Conservation (phyloP, 2,797 vertebrate species). For the Bradypodion ventrale region DNA sequence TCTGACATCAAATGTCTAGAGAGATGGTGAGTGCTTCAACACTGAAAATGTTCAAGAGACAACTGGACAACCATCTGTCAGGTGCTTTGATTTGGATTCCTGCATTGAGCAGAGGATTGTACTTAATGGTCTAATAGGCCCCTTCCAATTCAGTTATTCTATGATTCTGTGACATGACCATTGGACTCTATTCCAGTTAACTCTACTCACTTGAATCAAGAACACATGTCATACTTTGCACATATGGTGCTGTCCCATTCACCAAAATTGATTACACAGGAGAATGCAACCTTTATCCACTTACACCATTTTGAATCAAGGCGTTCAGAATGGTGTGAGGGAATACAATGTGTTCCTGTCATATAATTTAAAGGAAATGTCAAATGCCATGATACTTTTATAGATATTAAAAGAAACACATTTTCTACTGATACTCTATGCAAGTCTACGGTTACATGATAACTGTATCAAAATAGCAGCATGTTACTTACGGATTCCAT, state of each 20-base stretch:
- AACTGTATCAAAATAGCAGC: constrained; percentile 48
- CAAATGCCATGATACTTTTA: neutral
- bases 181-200: neutral
- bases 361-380: too few species aligned
- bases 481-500: constrained; percentile 83
- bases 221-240: too few species aligned
- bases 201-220: neutral
- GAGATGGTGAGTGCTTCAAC: too few species aligned
- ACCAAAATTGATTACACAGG: neutral
- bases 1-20: neutral
- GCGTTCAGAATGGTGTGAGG: too few species aligned
- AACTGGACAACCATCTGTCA: too few species aligned
- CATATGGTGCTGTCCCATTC: neutral
- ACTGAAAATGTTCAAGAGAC: too few species aligned
- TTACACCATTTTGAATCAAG: neutral
- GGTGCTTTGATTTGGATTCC: too few species aligned
- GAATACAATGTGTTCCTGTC: too few species aligned
- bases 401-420: neutral
- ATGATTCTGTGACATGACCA: too few species aligned
- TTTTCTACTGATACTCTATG: constrained; percentile 13
- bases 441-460: constrained; percentile 40
- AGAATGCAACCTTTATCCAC: neutral
- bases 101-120: too few species aligned
- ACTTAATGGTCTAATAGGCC: too few species aligned
- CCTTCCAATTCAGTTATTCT: too few species aligned